Base-by-base conservation (phyloP, 2,888 invertebrate genomes). In the Penaeus monodon region DNA sequence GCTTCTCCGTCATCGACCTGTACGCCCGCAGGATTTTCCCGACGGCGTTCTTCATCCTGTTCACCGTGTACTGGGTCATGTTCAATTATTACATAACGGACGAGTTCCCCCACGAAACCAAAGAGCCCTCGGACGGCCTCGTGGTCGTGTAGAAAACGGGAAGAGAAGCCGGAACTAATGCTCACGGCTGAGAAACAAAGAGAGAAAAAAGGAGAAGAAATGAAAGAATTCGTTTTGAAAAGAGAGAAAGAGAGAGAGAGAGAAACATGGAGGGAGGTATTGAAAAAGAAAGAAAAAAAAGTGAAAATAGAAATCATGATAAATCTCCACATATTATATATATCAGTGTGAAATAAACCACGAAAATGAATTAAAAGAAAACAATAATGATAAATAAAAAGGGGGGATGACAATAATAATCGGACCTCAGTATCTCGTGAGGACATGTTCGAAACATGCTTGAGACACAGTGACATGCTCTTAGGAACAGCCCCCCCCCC, bases 81-180 rank as follows among this genome's bases (percentile, higher is more conserved):
- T 90, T 88, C 79, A 88, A 88, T 64, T 90, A 90, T 76, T 88
- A 88, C 77, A 89, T 90, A 66, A 86, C 88, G 8, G 90, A 90
- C 49, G 90, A 90, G 63, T 88, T 89, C 80, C 89, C 89, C 1
- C 74, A 86, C n/a, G 86, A 86, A n/a, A n/a, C 24, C 33, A 74
- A 77, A 22, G 33, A n/a, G 0, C 85, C 85, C 63, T 38, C 27
- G 10, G 83, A 78, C 63, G 87, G 84, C 17, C 64, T 65, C 29
- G 64, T 83, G 38, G 65, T 73, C 38, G 64, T 74, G 20, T 83
- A 64, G 76, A 64, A 64, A 17, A 64, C 64, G 24, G 49, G 57
- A 78, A 44, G 44, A 27, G 44, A 27, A 2, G 22, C 78, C n/a
- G 24, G 27, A 57, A 44, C 24, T 7, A 17, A 38, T 49, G 44